phyloP scores from a whole-genome alignment of 2,888 invertebrate species.

The Cheilosia variabilis region DNA sequence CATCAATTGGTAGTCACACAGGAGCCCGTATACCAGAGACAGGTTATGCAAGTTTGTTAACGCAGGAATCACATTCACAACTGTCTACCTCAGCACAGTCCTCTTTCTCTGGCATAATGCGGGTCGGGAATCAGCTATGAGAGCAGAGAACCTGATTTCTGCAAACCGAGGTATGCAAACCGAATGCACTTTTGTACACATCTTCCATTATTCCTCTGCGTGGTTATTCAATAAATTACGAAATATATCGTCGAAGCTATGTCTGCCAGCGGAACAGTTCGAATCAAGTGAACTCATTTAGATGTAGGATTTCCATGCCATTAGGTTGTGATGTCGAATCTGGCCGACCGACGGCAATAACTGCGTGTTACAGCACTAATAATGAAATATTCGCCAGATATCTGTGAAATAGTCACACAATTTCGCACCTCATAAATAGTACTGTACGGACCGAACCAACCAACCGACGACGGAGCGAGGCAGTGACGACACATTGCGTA shows the following conservation, averaged over 20 bases:
- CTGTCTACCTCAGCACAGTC: slow-evolving; percentile 17
- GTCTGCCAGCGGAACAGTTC: slow-evolving; percentile 35
- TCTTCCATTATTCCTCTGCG: background rate
- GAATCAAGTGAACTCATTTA: slow-evolving; percentile 52
- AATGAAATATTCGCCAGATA: slow-evolving; percentile 49
- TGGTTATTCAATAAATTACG: slow-evolving; percentile 49
- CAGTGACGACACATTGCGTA: slow-evolving; percentile 43
- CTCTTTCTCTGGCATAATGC: background rate
- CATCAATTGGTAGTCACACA: slow-evolving; percentile 62
- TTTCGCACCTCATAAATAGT: slow-evolving; percentile 67
- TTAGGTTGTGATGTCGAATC: slow-evolving; percentile 44
- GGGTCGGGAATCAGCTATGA: slow-evolving; percentile 18
- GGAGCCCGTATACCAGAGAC: slow-evolving; percentile 45
- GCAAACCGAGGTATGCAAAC: slow-evolving; percentile 13
- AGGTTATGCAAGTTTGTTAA: slow-evolving; percentile 60
- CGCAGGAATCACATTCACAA: slow-evolving; percentile 36
- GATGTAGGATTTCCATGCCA: slow-evolving; percentile 54
- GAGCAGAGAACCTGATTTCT: slow-evolving; percentile 57
- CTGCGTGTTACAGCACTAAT: slow-evolving; percentile 40
- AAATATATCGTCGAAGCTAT: slow-evolving; percentile 35
- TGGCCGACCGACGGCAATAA: slow-evolving; percentile 37
- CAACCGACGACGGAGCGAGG: background rate
- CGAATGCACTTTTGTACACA: background rate
- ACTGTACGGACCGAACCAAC: background rate
- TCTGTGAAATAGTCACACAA: slow-evolving; percentile 49